phyloP scores from a whole-genome alignment of 2,888 invertebrate genomes.

The Pollenia griseotomentosa region DNA sequence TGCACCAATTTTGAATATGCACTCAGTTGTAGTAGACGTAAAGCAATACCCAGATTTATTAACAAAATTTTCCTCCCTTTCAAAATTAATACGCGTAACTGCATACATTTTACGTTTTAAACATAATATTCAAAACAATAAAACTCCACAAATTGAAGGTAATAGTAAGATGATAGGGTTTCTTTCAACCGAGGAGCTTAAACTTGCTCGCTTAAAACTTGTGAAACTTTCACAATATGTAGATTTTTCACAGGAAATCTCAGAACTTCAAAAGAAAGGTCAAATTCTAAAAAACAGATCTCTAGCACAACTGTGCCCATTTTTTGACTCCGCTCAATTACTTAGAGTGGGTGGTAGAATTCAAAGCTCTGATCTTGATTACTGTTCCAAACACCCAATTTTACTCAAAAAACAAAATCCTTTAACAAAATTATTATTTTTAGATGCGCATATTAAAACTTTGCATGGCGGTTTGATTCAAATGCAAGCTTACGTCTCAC shows the following conservation, averaged over 20 bases:
- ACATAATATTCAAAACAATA: neutral
- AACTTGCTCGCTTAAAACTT: neutral
- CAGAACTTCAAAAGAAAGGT: conserved; percentile 1
- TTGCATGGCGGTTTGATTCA: conserved; percentile 21
- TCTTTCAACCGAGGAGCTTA: conserved; percentile 21
- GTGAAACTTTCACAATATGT: conserved; percentile 30
- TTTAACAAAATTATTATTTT: conserved; percentile 54
- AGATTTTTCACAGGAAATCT: conserved; percentile 38
- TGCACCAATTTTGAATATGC: neutral
- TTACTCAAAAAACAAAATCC: conserved; percentile 50
- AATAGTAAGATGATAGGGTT: conserved; percentile 30
- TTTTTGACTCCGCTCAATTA: conserved; percentile 35
- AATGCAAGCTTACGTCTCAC: conserved; percentile 50
- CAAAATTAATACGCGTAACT: conserved; percentile 15
- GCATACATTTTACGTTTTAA: conserved; percentile 5
- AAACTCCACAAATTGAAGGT: neutral
- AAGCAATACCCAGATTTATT: conserved; percentile 9
- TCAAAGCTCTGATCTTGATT: conserved; percentile 36
- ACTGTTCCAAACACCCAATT: conserved; percentile 49
- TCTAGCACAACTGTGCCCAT: conserved; percentile 18
- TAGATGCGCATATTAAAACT: conserved; percentile 22
- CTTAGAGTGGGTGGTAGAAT: conserved; percentile 62
- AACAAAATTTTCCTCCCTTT: neutral
- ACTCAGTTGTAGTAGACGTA: neutral
- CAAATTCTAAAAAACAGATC: neutral